Base-by-base conservation (phyloP, 2,888 invertebrate genomes). In the Eupithecia abbreviata region DNA sequence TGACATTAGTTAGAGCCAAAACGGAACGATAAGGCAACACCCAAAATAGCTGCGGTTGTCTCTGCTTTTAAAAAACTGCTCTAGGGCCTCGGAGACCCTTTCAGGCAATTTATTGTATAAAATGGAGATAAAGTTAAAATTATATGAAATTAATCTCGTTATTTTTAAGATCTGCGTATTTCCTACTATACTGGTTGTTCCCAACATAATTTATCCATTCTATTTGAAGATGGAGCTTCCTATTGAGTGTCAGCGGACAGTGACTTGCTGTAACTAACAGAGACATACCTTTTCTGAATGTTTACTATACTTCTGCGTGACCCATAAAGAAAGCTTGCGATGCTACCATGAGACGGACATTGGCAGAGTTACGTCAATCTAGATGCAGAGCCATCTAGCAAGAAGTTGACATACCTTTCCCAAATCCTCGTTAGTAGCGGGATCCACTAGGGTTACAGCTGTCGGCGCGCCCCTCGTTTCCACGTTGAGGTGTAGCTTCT, bases 401-500 rank as follows among this genome's bases (percentile, higher is more conserved):
- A 30, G 30, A 30, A 30, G 30, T 30, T 30, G 45, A 43, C n/a
- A 68, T 82, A 95, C 96, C 86, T 95, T 95, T 76, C 96, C 95
- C 82, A 96, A 92, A 78, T 96, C 94, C 2, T 81, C 82, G 79
- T 96, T 93, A 69, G 95, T 95, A 75, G 87, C 85, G 12, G 94
- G 92, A 75, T 96, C 96, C 15, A 95, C 85, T 3, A 96, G 90
- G 0, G 96, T 96, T 70, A 96, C 96, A 5, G 94, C 92, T 1
- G 96, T 91, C 49, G 96, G 96, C n/a, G 93, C 78, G 30, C 93
- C 92, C 81, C 96, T 97, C 85, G 97, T 97, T 90, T 99, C 99
- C 55, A 98, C 96, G 88, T 99, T 99, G 78, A 99, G 92, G 78
- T 97, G 93, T 76, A 99, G 94, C 85, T 97, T 97, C 87, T 97